Evolutionary conservation across 2,888 invertebrate species (phyloP), one percentile per base, ranked within the genome.

Genomic region (Hemaris fuciformis): DNA sequence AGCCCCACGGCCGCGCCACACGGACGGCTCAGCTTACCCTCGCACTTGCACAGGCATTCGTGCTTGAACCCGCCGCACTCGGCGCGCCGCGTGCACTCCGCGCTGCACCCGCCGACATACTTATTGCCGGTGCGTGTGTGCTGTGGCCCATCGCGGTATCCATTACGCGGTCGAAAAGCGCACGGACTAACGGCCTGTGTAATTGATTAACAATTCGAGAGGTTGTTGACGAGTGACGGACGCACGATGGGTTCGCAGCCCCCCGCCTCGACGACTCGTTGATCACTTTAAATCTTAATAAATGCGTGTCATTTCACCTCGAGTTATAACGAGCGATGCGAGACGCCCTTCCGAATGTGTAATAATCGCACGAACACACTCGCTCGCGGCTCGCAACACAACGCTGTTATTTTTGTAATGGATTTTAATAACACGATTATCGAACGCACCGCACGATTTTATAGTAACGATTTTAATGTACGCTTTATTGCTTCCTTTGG

Each of bases 201-300:
- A 91, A 91, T 91, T 90, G 88, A 91, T 90, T 88, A 87, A 83
- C 85, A 85, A 88, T 87, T 87, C 81, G 84, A 86, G 83, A 85
- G 80, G 80, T 83, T 76, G 84, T 79, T 79, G 77, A 75, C 79
- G 74, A 75, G 66, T 76, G 80, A 76, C 76, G 80, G 71, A 66
- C 72, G 68, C 61, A 25, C 31, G 53, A 31, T 1, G 18, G 22
- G 31, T 18, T 8, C 18, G 27, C 31, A 31, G 18, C 27, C 8
- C 18, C 65, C 65, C 67, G 66, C 61, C 61, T 61, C 63, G 66
- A 61, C 67, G 64, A 68, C 70, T 77, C 70, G 71, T 72, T 76
- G 68, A 62, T 69, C 71, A 67, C 66, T 77, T 80, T 77, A 74
- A 85, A 82, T 83, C 83, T 81, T 81, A 79, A 87, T 87, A 81